Evolutionary conservation across 2,888 invertebrate species (phyloP), one percentile per base, ranked within the genome.

Genomic region (Liodrosophila aerea): DNA sequence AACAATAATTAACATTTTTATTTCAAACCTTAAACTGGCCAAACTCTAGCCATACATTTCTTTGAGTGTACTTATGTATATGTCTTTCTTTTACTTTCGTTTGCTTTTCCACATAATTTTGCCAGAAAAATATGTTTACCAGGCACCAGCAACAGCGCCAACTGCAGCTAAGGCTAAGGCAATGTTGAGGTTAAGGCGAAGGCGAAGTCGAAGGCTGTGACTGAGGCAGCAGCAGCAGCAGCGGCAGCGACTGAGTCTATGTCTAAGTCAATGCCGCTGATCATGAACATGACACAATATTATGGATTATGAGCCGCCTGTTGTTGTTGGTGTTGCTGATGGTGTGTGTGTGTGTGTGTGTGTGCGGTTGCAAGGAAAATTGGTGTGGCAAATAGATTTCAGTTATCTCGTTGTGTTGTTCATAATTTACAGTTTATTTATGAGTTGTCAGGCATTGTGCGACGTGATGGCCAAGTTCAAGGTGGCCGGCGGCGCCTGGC

Each of bases 401-500:
- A 43, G 57, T 54, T 77, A 74, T 68, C 68, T 69, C 54, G 43
- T 64, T 59, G 59, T 59, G 61, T 58, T 45, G 75, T 78, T 87
- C 78, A 87, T 88, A 88, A 87, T 74, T 87, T 86, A 87, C 68
- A 44, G 78, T 76, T 82, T 82, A 88, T 88, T 88, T 88, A 88
- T 87, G 87, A 83, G 75, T 84, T 86, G 86, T 86, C 86, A 87
- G 65, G 31, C 64, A 2, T 22, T 2, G 22, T 22, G 22, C 22
- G 22, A 22, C 40, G 66, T 60, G 67, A 85, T 80, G 81, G 54
- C 75, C 86, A 82, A 85, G 86, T 82, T 82, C 77, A 81, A 84
- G 84, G 82, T 67, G 66, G 12, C 12, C 11, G 15, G 33, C 45
- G 82, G 78, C 78, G 76, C 81, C 83, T 72, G 53, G 36, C 60